Percentiles rank a stretch among this genome's conserved stretches.
Evolutionary conservation across 2,797 vertebrate species (phyloP).

Genomic region (Crypturellus tataupa): DNA sequence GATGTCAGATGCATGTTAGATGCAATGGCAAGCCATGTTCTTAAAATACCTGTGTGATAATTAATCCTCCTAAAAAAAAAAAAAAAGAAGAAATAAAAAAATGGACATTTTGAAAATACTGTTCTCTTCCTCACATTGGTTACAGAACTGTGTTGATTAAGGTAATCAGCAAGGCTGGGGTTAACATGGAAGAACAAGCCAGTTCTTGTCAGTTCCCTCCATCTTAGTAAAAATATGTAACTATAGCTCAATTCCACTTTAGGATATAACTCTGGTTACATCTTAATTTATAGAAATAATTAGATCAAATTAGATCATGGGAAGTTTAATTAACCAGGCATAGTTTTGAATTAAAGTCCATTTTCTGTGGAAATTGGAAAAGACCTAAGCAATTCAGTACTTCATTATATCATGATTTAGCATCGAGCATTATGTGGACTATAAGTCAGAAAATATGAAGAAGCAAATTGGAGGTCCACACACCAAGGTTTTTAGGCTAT

Average conservation of each 20-base stretch:
- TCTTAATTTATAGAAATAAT: conserved; percentile 85
- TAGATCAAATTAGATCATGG: conserved; percentile 81
- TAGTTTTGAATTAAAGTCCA: conserved; percentile 84
- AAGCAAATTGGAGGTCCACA: background rate
- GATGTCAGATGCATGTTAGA: background rate
- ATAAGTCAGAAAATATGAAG: conserved; percentile 1
- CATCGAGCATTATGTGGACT: conserved; percentile 30
- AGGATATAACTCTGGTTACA: conserved; percentile 77
- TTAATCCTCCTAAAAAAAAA: background rate
- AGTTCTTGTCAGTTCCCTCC: background rate
- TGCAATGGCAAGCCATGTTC: background rate
- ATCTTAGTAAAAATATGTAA: conserved; percentile 66
- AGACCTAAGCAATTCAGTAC: conserved; percentile 69
- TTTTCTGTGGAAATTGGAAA: conserved; percentile 83
- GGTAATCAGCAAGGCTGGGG: background rate
- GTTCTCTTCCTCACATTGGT: background rate
- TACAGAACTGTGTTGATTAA: background rate
- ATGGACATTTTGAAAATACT: background rate
- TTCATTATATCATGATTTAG: conserved; percentile 72
- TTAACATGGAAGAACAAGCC: background rate
- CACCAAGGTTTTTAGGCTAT: conserved; percentile 6
- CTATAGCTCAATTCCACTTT: conserved; percentile 75
- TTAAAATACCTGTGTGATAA: background rate
- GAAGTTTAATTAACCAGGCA: conserved; percentile 82
- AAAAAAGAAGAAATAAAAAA: background rate